Base-by-base conservation (phyloP, 2,888 invertebrate species). In the Bembecia ichneumoniformis region DNA sequence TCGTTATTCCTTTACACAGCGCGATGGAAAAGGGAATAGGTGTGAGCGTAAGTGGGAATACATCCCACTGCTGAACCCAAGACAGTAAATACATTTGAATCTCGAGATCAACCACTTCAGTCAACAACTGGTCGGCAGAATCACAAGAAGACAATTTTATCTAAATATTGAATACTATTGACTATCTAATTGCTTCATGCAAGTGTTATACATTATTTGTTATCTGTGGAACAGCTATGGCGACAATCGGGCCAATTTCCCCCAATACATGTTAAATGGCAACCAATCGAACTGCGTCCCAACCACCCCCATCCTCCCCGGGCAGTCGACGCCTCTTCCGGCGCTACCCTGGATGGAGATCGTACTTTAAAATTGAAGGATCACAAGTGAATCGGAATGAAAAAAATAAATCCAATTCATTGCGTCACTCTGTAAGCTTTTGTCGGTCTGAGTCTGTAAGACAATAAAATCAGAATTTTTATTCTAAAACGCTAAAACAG, bases 241-340 rank as follows among this genome's bases (percentile, higher is more conserved):
- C 60, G 60, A 54, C 53, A 58, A 46, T 56, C 63, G 66, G 68
- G 67, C 68, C 75, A 74, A 76, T 77, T 75, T 77, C 74, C 76
- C 69, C 74, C 67, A 68, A 71, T 76, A 70, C 70, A 71, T 66
- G 70, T 62, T 68, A 52, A 56, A 74, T 71, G 68, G 66, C 68
- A 59, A 69, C 65, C 73, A 72, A 70, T 77, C 67, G 64, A 55
- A 52, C 56, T 57, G 16, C 43, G 11, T 14, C 35, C 47, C 28
- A n/a, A 13, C 59, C 62, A 53, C 60, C 57, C 57, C 48, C 51
- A 53, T 3, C n/a, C 14, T 53, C 50, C 53, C 48, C 51, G 46
- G 52, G 11, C 16, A 44, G 44, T 16, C 44, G 7, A 13, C 49
- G 13, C 56, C 57, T 55, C 61, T 58, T 59, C 62, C 55, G 58